Evolutionary conservation across 2,888 invertebrate species (phyloP), one percentile per base, ranked within the genome.

Genomic region (Mechanitis mazaeus): DNA sequence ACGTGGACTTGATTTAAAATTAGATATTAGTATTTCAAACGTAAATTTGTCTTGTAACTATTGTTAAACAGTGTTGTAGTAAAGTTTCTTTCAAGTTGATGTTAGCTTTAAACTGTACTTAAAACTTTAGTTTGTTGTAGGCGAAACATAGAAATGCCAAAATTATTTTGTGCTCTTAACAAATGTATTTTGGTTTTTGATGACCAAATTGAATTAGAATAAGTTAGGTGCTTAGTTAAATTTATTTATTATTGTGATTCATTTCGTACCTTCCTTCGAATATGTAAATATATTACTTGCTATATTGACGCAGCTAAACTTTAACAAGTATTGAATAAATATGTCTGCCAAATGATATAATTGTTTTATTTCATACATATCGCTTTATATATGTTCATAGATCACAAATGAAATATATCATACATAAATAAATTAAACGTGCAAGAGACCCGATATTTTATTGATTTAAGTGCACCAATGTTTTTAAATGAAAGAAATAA

Each of bases 261-360:
- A 79, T 84, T 84, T 83, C 73, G 81, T 84, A 86, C 83, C 83
- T 85, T 87, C 80, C 83, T 80, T 85, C 77, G 77, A 83, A 80
- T 79, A 81, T 90, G 89, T 89, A 89, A 82, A 89, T 89, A 88
- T 70, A 74, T 82, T 80, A 84, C 79, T 79, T 83, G 86, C 88
- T 87, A 84, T 84, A 81, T 84, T 81, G 83, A 85, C 77, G 80
- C 82, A 80, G 87, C 87, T 89, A 85, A 84, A 84, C 78, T 84
- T 87, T 84, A 85, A 85, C 83, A 81, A 85, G 84, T 89, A 88
- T 50, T 85, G 82, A 89, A 87, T 88, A 88, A 89, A 89, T 87
- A 88, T 87, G 87, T 90, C 89, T 89, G 90, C 90, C 90, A 90
- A 90, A 90, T 89, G 84, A 85, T 69, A 68, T 68, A 66, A 72